These are phyloP conservation scores for Ethmia dodecea DNA, from an alignment of 2,888 invertebrate genomes.

Conservation along the genomic window DNA sequence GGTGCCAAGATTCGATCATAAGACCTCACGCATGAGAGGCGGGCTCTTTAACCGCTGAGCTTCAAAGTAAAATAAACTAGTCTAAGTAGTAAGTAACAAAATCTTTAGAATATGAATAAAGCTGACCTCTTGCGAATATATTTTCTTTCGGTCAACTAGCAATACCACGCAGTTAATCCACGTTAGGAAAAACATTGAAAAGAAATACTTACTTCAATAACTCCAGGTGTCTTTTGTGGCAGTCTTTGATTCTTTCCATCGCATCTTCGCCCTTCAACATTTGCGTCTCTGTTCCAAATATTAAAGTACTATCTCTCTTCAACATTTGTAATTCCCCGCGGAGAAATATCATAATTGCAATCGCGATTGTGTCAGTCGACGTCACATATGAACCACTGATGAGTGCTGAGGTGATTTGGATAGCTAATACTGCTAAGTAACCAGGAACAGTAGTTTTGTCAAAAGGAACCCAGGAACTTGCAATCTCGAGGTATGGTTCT, in stretches of 20 bases:
- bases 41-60: too few species aligned
- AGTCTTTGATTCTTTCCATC: constrained; percentile 37
- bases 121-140: too few species aligned
- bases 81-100: too few species aligned
- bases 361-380: constrained; percentile 56
- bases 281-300: constrained; percentile 37
- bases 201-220: constrained; percentile 59
- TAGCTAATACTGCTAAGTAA: constrained; percentile 40
- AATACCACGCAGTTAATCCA: too few species aligned
- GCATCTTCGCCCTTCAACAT: constrained; percentile 23
- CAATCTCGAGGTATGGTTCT: constrained; percentile 46
- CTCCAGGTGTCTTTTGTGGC: constrained; percentile 46
- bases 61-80: too few species aligned
- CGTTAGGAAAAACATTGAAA: too few species aligned
- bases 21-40: too few species aligned
- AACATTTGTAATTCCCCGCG: constrained; percentile 51
- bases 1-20: too few species aligned
- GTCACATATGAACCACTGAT: constrained; percentile 65
- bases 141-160: too few species aligned
- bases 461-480: constrained; percentile 65
- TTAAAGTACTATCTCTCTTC: constrained; percentile 38
- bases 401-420: constrained; percentile 53
- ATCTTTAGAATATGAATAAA: too few species aligned
- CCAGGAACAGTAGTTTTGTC: constrained; percentile 41
- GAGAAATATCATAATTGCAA: constrained; percentile 65